Conservation (phyloP, 2,888 invertebrate species). For the Drosophila birchii region DNA sequence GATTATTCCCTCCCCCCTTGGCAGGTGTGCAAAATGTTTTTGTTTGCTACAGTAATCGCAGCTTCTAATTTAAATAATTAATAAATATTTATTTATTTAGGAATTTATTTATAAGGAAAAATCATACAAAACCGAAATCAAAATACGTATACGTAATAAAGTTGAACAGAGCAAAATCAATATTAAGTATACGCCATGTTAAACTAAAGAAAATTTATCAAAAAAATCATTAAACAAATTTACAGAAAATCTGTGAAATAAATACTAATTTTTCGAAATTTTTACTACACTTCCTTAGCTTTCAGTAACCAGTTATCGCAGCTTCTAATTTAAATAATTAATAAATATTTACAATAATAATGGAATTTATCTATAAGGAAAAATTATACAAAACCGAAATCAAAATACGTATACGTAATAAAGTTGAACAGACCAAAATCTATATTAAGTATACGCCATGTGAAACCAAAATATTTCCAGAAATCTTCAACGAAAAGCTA, state of each 20-base stretch:
- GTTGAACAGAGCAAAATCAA: too few species aligned
- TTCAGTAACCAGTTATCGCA: not conserved
- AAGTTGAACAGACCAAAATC: too few species aligned
- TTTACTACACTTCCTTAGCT: not conserved
- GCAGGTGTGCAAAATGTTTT: not conserved
- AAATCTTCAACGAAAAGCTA: too few species aligned
- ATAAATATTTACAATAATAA: not conserved
- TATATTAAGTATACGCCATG: constrained; percentile 4
- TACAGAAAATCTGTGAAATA: too few species aligned
- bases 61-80: too few species aligned
- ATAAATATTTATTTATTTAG: not conserved
- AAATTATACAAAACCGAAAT: too few species aligned
- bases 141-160: constrained; percentile 7
- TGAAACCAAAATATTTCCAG: not conserved
- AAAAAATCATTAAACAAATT: too few species aligned
- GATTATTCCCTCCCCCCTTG: constrained; percentile 31
- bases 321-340: too few species aligned
- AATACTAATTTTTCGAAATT: not conserved
- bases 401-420: constrained; percentile 5
- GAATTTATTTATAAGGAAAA: too few species aligned
- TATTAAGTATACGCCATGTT: not conserved
- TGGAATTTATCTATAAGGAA: not conserved
- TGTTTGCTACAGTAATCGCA: constrained; percentile 8
- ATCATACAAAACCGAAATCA: accelerated
- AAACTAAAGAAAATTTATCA: not conserved